A percentile compares a stretch with the other conserved stretches of the same genome.
phyloP scores from a whole-genome alignment of 2,113 vertebrate species.

The Sylvilagus bachmani region DNA sequence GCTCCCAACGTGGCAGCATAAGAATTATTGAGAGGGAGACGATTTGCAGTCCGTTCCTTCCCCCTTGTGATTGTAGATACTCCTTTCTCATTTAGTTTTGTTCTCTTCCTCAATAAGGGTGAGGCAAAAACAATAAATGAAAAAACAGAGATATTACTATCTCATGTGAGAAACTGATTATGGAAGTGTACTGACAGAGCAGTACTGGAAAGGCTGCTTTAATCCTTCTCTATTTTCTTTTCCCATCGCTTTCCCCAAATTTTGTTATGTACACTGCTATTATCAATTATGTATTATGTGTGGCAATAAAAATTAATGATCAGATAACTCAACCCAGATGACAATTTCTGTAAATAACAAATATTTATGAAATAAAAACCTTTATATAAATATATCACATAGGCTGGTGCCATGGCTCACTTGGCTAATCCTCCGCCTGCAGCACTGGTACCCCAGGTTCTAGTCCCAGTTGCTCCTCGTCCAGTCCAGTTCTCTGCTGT shows the following conservation, averaged over 20 bases:
- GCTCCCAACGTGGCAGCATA: background rate
- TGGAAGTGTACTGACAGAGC: background rate
- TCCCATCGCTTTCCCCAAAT: background rate
- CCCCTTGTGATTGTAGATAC: slow-evolving; percentile 1
- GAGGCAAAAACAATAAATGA: slow-evolving; percentile 43
- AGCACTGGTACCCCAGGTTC: too few species aligned
- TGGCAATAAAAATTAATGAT: slow-evolving; percentile 54
- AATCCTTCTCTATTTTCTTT: background rate
- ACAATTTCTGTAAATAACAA: slow-evolving; percentile 15
- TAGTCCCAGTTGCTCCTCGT: too few species aligned
- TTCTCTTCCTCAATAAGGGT: background rate
- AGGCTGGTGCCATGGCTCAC: too few species aligned
- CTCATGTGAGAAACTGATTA: slow-evolving; percentile 23
- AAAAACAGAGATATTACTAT: slow-evolving; percentile 12
- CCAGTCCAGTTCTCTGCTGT: too few species aligned
- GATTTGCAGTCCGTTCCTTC: background rate
- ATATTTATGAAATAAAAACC: slow-evolving; percentile 38
- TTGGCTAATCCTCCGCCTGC: too few species aligned
- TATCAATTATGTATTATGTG: slow-evolving; percentile 7
- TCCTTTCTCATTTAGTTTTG: background rate
- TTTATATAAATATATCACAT: background rate
- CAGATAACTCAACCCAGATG: slow-evolving; percentile 35
- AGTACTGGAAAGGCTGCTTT: slow-evolving; percentile 12
- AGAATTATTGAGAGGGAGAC: background rate
- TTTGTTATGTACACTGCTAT: slow-evolving; percentile 12